Conservation (phyloP, 2,113 vertebrate species). For the Amblyornis subalaris region DNA sequence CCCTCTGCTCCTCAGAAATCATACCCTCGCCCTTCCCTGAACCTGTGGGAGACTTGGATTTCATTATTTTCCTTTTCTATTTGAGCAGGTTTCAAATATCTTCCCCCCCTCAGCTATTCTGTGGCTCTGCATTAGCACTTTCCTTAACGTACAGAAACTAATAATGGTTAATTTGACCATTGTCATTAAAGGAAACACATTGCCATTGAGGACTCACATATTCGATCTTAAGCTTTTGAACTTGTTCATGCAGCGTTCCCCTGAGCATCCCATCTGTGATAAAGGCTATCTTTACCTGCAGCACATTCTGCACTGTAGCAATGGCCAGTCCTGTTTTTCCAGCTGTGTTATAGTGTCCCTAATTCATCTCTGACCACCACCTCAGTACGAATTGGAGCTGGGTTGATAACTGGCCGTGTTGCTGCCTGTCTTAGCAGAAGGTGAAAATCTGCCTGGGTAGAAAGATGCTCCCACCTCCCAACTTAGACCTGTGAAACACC, state of each 20-base stretch:
- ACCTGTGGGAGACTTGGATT: background rate
- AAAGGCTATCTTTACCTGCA: background rate
- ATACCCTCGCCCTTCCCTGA: background rate
- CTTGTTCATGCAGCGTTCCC: background rate
- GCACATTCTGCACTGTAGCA: background rate
- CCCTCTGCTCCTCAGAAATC: background rate
- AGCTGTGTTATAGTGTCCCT: background rate
- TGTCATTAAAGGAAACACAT: background rate
- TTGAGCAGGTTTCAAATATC: background rate
- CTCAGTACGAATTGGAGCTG: background rate
- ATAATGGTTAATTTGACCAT: background rate
- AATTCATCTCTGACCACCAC: background rate
- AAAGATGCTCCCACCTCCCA: background rate
- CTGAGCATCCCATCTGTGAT: background rate
- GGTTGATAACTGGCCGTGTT: background rate
- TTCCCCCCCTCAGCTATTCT: background rate
- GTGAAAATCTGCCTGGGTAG: background rate
- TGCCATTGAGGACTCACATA: background rate
- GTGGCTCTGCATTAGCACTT: background rate
- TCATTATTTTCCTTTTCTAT: background rate
- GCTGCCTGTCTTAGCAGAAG: background rate
- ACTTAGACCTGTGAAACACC: background rate
- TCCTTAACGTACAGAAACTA: background rate
- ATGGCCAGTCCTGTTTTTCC: background rate
- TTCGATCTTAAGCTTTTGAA: background rate